Conservation (phyloP, 2,888 invertebrate species). For the Drosophila pseudotalamancana region DNA sequence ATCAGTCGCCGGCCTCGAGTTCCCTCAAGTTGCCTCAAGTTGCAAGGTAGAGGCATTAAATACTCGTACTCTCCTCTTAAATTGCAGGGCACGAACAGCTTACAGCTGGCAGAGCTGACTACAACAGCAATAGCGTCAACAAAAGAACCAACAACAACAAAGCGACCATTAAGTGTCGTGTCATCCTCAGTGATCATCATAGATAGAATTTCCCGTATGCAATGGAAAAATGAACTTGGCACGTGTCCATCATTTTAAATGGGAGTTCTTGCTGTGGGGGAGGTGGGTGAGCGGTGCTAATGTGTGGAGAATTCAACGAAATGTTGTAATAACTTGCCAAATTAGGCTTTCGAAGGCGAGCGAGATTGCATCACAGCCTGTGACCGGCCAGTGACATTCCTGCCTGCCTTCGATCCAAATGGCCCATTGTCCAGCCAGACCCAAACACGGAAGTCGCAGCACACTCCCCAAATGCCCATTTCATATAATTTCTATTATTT, state of each 20-base stretch:
- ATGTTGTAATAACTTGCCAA: constrained; percentile 65
- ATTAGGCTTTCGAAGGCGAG: constrained; percentile 55
- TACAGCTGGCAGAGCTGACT: constrained; percentile 41
- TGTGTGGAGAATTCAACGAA: constrained; percentile 39
- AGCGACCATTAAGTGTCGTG: constrained; percentile 72
- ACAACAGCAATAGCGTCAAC: constrained; percentile 30
- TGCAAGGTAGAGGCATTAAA: too few species aligned
- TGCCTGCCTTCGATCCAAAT: constrained; percentile 39
- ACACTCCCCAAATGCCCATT: constrained; percentile 76
- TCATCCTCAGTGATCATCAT: constrained; percentile 74
- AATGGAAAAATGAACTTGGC: constrained; percentile 67
- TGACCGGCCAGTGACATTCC: constrained; percentile 28
- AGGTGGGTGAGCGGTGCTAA: constrained; percentile 48
- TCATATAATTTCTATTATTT: constrained; percentile 78
- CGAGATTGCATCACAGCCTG: constrained; percentile 48
- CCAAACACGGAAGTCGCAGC: constrained; percentile 72
- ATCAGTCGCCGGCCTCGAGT: constrained; percentile 67
- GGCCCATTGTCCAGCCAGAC: constrained; percentile 63
- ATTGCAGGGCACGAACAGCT: constrained; percentile 71
- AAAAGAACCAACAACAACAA: constrained; percentile 39
- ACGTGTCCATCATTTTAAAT: constrained; percentile 68
- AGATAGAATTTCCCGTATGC: too few species aligned
- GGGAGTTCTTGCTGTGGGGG: constrained; percentile 41
- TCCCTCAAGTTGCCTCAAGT: constrained; percentile 31
- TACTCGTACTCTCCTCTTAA: constrained; percentile 67